Evolutionary conservation across 1,140 invertebrate species (phyloP).

Genomic region (Lepidostoma basale): DNA sequence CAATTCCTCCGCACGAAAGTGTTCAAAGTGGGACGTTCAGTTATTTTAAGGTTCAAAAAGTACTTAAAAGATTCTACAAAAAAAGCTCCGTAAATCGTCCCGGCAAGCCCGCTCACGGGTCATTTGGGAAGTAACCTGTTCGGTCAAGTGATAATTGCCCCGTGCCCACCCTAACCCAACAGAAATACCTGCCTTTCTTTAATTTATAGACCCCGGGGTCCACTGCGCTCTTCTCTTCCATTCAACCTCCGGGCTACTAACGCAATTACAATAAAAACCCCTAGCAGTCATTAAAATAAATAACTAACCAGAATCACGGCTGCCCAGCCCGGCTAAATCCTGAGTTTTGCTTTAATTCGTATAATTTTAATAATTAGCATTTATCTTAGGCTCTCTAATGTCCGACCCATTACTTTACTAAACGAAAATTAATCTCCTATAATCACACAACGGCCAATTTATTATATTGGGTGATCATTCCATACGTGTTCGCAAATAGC

Average conservation of each 20-base stretch:
- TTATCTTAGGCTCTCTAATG: background rate
- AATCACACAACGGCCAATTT: background rate
- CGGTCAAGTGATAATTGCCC: conserved; percentile 34
- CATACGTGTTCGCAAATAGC: no score
- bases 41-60: background rate
- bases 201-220: conserved; percentile 28
- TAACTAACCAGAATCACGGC: conserved; percentile 18
- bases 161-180: conserved; percentile 10
- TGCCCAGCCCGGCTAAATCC: background rate
- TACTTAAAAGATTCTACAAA: background rate
- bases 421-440: conserved; percentile 14
- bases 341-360: conserved; percentile 31
- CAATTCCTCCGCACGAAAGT: background rate
- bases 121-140: conserved; percentile 15
- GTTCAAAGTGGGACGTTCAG: background rate
- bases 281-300: conserved; percentile 19
- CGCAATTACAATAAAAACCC: conserved; percentile 13
- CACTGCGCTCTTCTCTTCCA: conserved; percentile 11
- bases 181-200: conserved; percentile 27
- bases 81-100: background rate
- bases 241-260: conserved; percentile 13
- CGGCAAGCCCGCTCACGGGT: conserved; percentile 6
- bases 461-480: background rate
- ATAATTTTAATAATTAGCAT: conserved; percentile 24
- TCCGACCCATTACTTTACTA: background rate